Evolutionary conservation across 2,797 vertebrate species (phyloP).

Genomic region (Phrynocephalus guinanensis): DNA sequence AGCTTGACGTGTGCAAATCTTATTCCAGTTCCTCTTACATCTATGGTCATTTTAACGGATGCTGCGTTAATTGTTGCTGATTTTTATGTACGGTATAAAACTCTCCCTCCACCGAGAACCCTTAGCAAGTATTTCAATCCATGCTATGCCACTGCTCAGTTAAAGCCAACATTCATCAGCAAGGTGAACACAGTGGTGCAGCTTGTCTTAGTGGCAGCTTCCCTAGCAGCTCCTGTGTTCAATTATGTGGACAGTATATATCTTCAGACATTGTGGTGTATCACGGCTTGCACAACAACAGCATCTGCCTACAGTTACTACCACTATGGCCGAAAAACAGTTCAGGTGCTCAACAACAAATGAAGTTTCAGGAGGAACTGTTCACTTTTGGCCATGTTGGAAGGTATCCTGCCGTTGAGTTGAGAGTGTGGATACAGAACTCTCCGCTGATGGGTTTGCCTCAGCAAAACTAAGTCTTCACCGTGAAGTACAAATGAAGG

Average conservation of each 20-base stretch:
- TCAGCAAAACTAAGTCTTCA: conserved; percentile 65
- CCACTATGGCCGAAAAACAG: conserved; percentile 94
- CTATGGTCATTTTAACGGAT: too few relatives aligned
- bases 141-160: too few relatives aligned
- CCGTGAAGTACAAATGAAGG: conserved; percentile 67
- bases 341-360: conserved; percentile 87
- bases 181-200: conserved; percentile 97
- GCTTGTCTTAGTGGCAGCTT: conserved; percentile 92
- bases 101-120: too few relatives aligned
- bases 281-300: conserved; percentile 90
- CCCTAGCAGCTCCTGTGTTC: conserved; percentile 95
- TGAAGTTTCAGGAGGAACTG: conserved; percentile 54
- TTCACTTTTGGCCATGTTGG: conserved; percentile 19
- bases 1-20: conserved; percentile 93
- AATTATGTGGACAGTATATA: conserved; percentile 92
- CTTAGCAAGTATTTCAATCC: too few relatives aligned
- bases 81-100: too few relatives aligned
- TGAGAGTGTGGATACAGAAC: conserved; percentile 49
- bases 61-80: too few relatives aligned
- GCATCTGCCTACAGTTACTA: conserved; percentile 97
- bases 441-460: conserved; percentile 46
- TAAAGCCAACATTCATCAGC: too few relatives aligned
- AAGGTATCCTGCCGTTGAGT: neutral
- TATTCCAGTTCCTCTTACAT: too few relatives aligned
- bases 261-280: conserved; percentile 92